Evolutionary conservation across 2,888 invertebrate species (phyloP).

Genomic region (Elegia similella): DNA sequence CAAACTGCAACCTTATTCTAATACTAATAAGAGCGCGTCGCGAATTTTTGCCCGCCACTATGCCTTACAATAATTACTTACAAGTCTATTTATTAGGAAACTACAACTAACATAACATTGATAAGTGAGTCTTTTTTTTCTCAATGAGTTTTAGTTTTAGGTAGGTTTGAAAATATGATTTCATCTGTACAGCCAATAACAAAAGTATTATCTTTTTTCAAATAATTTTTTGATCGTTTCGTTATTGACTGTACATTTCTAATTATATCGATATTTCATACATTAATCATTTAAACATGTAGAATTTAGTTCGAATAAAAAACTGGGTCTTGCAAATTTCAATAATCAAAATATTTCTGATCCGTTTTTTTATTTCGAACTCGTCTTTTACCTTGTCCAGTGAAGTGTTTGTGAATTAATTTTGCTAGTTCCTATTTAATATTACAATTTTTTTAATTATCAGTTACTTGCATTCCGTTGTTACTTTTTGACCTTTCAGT

Average conservation of each 20-base stretch:
- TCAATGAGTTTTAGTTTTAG: too few relatives aligned
- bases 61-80: too few relatives aligned
- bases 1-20: too few relatives aligned
- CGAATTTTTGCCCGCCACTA: too few relatives aligned
- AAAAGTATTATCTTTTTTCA: neutral
- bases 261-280: neutral
- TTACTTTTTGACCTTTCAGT: slow-evolving; percentile 14
- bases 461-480: neutral
- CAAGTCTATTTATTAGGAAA: too few relatives aligned
- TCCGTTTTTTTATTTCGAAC: slow-evolving; percentile 28
- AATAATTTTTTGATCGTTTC: neutral
- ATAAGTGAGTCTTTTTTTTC: too few relatives aligned
- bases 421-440: slow-evolving; percentile 33
- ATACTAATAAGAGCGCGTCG: too few relatives aligned
- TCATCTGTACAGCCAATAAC: slow-evolving; percentile 7
- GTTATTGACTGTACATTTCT: neutral
- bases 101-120: too few relatives aligned
- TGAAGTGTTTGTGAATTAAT: slow-evolving; percentile 43
- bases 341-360: neutral
- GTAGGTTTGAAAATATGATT: neutral
- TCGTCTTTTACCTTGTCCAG: slow-evolving; percentile 41
- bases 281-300: slow-evolving; percentile 3
- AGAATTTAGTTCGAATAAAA: neutral
- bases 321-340: neutral
- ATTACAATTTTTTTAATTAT: slow-evolving; percentile 15